Percentiles rank a stretch among this genome's conserved stretches.
Conservation (phyloP, 2,888 invertebrate genomes). For the Drosophila merina region DNA sequence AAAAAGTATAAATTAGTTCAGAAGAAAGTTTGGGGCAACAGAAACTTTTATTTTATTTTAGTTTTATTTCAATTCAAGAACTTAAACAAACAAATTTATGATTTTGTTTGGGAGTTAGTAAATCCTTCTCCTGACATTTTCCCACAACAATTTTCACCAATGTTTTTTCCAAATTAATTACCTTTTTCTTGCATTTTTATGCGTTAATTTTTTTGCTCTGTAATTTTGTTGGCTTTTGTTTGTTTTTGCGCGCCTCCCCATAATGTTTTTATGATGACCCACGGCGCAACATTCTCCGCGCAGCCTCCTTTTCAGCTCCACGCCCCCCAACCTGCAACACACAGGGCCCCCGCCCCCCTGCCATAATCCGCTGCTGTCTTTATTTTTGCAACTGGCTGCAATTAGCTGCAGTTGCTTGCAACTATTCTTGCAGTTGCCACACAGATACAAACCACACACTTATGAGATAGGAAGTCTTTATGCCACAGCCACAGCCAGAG, state of each 20-base stretch:
- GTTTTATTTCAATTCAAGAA: too few species aligned
- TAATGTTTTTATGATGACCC: conserved; percentile 80
- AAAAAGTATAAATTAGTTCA: conserved; percentile 15
- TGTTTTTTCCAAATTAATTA: background rate
- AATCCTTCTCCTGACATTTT: background rate
- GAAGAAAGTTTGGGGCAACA: background rate
- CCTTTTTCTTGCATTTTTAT: background rate
- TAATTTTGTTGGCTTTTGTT: conserved; percentile 50
- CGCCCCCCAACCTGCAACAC: background rate
- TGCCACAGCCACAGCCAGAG: conserved; percentile 19
- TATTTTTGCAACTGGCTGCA: conserved; percentile 71
- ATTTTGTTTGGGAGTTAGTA: too few species aligned
- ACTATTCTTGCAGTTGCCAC: conserved; percentile 58
- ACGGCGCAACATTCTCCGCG: conserved; percentile 47
- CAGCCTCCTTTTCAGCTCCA: conserved; percentile 1
- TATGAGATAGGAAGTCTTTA: conserved; percentile 7
- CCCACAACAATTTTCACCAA: background rate
- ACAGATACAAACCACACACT: conserved; percentile 17
- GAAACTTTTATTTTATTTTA: too few species aligned
- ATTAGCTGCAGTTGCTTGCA: conserved; percentile 66
- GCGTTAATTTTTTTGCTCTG: conserved; percentile 23
- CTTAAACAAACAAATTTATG: too few species aligned
- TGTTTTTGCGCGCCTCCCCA: conserved; percentile 61
- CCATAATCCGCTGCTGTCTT: conserved; percentile 52
- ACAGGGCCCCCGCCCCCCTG: background rate